Base-by-base conservation (phyloP, 1,140 invertebrate species). In the Saccostrea cuccullata region DNA sequence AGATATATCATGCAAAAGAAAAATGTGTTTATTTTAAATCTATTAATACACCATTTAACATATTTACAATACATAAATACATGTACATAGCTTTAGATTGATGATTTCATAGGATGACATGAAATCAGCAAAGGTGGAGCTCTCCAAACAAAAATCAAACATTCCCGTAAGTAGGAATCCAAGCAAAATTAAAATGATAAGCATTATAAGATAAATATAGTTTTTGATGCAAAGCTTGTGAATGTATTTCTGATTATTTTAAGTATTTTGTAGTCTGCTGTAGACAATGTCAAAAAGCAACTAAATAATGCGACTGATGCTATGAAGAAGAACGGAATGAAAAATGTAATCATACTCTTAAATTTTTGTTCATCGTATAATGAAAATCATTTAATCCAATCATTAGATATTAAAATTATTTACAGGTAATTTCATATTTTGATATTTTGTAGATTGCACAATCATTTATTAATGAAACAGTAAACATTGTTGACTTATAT, bases 391-490 rank as follows among this genome's bases (percentile, higher is more conserved):
- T 17, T n/a, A 13, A 84, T 55, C 55, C 6, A 0, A 1, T 83
- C 15, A 55, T 23, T 17, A 12, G 15, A 55, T 4, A n/a, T 2
- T 3, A 55, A 17, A 55, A n/a, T 83, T 55, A 23, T 55, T 1
- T 26, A 55, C 11, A n/a, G 15, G 5, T 13, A n/a, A n/a, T 55
- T 47, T 20, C 0, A 23, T n/a, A 17, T 30, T 83, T 83, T 55
- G 9, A 23, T 83, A n/a, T 77, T 12, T 90, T 86, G 86, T 67
- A 90, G 89, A 47, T 90, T 8, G 73, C 77, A 15, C 55, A 88
- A 30, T 26, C 82, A 17, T 90, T 86, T 70, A 67, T 85, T 26
- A 77, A 88, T 77, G 82, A 86, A 20, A 86, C 88, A 15, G 55
- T 87, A 13, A 36, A 86, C 4, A 90, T 88, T n/a, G 84, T 56